Percentiles rank a stretch among this genome's conserved stretches.
phyloP scores from a whole-genome alignment of 2,113 vertebrate species.

The Dolichallabes microphthalmus region DNA sequence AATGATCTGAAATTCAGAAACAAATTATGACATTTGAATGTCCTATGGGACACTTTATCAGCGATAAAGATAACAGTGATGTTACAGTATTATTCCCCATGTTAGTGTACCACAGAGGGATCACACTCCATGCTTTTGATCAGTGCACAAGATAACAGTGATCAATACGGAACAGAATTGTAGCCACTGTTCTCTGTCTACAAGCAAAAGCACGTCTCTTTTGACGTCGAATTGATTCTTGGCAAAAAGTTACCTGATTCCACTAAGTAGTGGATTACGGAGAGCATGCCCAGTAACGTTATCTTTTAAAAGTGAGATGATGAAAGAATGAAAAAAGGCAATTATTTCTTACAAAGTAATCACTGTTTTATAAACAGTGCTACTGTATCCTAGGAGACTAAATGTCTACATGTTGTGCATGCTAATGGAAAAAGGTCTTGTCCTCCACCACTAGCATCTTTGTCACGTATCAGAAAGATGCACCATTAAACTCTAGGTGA shows the following conservation, averaged over 20 bases:
- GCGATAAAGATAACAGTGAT: not conserved
- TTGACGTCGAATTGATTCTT: not conserved
- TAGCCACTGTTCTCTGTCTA: not conserved
- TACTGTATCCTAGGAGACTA: not conserved
- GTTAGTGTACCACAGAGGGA: not conserved
- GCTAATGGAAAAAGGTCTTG: slow-evolving; percentile 11
- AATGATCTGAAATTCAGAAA: not conserved
- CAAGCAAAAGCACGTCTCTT: not conserved
- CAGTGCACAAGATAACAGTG: not conserved
- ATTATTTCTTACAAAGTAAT: not conserved
- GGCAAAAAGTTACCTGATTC: not conserved
- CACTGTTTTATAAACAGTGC: not conserved
- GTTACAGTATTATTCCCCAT: not conserved
- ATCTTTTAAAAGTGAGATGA: not conserved
- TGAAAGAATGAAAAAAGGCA: not conserved
- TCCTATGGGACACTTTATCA: not conserved
- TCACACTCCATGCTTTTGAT: not conserved
- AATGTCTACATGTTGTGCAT: not conserved
- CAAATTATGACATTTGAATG: not conserved
- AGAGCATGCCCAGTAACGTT: not conserved
- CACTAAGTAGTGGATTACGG: not conserved
- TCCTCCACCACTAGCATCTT: not conserved
- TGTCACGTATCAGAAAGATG: not conserved
- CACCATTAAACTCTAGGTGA: not conserved
- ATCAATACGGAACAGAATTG: not conserved